Evolutionary conservation across 2,113 vertebrate species (phyloP).

Genomic region (Tupaia tana): DNA sequence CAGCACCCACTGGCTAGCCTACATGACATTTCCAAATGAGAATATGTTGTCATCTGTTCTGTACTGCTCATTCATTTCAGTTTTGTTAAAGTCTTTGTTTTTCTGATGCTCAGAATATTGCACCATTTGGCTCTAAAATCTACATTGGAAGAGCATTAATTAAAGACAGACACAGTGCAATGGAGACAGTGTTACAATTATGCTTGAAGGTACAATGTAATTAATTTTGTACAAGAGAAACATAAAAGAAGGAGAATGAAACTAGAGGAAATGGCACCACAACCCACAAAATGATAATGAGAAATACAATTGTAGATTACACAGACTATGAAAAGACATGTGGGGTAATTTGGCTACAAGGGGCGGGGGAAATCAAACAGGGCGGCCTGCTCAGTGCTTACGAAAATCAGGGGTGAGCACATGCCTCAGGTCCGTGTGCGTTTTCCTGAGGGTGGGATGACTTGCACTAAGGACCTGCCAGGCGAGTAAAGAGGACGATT

Average conservation of each 20-base stretch:
- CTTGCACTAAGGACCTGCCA: background rate
- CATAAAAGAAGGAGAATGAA: conserved; percentile 85
- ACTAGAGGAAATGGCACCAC: conserved; percentile 81
- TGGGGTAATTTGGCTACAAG: conserved; percentile 82
- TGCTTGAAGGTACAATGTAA: conserved; percentile 89
- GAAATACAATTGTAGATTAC: conserved; percentile 84
- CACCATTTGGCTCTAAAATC: conserved; percentile 87
- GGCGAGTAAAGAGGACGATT: too few relatives aligned
- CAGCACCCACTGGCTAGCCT: conserved; percentile 61
- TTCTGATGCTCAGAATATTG: conserved; percentile 86
- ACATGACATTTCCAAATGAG: conserved; percentile 77
- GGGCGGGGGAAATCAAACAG: conserved; percentile 68
- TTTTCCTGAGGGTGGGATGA: background rate
- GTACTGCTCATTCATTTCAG: conserved; percentile 79
- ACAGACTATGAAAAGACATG: conserved; percentile 80
- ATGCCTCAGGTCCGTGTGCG: background rate
- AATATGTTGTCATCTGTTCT: conserved; percentile 67
- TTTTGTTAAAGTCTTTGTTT: conserved; percentile 87
- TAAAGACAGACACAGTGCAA: conserved; percentile 86
- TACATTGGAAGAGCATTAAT: conserved; percentile 88
- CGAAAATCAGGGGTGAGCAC: conserved; percentile 57
- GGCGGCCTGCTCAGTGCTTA: conserved; percentile 70
- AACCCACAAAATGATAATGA: conserved; percentile 84
- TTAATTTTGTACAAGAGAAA: conserved; percentile 89
- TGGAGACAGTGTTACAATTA: conserved; percentile 85